phyloP scores from a whole-genome alignment of 2,797 vertebrate species.

The Typhlichthys eigenmanni region DNA sequence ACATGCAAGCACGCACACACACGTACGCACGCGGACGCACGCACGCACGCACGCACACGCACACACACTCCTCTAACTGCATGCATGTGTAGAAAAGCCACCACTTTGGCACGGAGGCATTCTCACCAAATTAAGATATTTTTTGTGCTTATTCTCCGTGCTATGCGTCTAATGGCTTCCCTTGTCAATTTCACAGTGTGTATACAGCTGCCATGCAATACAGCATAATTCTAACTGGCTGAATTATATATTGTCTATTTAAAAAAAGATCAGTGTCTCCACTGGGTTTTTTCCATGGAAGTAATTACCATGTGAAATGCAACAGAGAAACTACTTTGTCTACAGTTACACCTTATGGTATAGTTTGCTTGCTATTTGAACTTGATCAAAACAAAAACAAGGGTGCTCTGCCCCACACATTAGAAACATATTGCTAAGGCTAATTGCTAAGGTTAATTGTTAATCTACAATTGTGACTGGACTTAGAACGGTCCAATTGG shows the following conservation, averaged over 20 bases:
- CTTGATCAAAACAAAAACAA: conserved; percentile 1
- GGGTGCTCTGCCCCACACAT: background rate
- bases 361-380: background rate
- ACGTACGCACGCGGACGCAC: background rate
- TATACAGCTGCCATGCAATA: conserved; percentile 81
- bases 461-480: conserved; percentile 24
- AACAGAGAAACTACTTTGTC: conserved; percentile 63
- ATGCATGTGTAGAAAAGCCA: conserved; percentile 66
- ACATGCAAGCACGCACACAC: background rate
- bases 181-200: conserved; percentile 72
- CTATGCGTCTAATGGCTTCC: conserved; percentile 66
- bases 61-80: conserved; percentile 35
- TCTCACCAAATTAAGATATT: conserved; percentile 56
- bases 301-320: conserved; percentile 76
- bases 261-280: conserved; percentile 67
- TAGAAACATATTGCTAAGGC: background rate
- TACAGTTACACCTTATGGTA: conserved; percentile 57
- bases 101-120: conserved; percentile 56
- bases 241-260: conserved; percentile 80
- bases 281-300: conserved; percentile 77
- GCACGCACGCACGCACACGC: too few species aligned
- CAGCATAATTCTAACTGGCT: conserved; percentile 75
- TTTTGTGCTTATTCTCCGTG: conserved; percentile 51
- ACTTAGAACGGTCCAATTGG: conserved; percentile 36
- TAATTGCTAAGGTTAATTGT: background rate